Evolutionary conservation across 2,888 invertebrate genomes (phyloP).

Genomic region (Adelognathus sp.): DNA sequence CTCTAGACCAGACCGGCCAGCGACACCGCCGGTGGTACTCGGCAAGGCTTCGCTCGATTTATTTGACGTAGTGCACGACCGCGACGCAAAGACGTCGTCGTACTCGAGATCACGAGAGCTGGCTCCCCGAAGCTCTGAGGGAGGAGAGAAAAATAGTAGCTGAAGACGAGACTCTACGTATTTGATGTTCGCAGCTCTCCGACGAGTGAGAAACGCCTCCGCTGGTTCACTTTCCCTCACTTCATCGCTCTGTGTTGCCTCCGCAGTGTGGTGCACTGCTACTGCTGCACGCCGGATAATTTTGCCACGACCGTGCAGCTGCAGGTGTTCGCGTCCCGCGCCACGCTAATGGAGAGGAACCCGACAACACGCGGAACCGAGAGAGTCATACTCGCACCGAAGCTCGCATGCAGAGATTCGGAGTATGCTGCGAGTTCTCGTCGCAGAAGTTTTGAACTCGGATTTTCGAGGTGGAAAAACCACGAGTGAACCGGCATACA

Average conservation of each 20-base stretch:
- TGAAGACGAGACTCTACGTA: background rate
- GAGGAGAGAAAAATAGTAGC: background rate
- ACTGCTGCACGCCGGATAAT: constrained; percentile 31
- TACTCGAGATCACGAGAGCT: background rate
- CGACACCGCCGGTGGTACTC: constrained; percentile 40
- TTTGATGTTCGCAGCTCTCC: constrained; percentile 13
- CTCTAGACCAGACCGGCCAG: constrained; percentile 14
- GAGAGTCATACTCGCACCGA: too few species aligned
- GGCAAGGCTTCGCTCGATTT: constrained; percentile 69
- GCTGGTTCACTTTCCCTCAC: background rate
- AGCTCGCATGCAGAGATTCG: too few species aligned
- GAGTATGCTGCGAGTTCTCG: too few species aligned
- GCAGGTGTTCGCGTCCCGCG: constrained; percentile 32
- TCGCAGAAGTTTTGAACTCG: too few species aligned
- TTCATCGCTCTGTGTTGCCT: background rate
- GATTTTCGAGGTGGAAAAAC: too few species aligned
- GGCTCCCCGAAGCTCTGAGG: background rate
- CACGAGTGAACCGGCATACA: too few species aligned
- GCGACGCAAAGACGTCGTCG: constrained; percentile 31
- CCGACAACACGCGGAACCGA: background rate
- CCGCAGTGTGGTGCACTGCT: constrained; percentile 27
- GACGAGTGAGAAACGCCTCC: background rate
- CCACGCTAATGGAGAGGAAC: constrained; percentile 32
- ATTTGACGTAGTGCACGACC: constrained; percentile 62
- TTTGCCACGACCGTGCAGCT: constrained; percentile 24